A percentile compares a stretch with the other conserved stretches of the same genome.
Conservation (phyloP, 2,113 vertebrate species). For the Malaclemys terrapin region DNA sequence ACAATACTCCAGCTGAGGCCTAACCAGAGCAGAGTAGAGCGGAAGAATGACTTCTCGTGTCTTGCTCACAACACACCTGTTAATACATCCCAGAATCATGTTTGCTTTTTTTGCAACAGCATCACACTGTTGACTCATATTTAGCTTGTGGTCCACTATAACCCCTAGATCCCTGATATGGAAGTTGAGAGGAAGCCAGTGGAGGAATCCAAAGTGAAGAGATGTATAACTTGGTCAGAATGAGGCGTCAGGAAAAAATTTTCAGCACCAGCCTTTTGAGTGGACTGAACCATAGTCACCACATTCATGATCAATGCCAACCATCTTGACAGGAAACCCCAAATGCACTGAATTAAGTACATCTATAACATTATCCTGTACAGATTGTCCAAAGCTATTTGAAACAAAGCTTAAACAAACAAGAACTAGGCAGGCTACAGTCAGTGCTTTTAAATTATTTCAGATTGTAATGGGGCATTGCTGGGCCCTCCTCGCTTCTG, state of each 20-base stretch:
- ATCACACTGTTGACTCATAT: too few species aligned
- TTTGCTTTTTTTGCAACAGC: too few species aligned
- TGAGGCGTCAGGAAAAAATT: rapidly evolving
- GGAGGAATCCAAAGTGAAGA: background rate
- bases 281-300: background rate
- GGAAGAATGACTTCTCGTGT: too few species aligned
- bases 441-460: slow-evolving; percentile 16
- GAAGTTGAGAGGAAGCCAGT: background rate
- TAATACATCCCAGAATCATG: too few species aligned
- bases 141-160: too few species aligned
- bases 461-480: background rate
- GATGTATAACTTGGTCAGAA: rapidly evolving
- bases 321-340: slow-evolving; percentile 64
- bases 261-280: background rate
- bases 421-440: slow-evolving; percentile 34
- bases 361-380: slow-evolving; percentile 47
- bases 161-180: too few species aligned
- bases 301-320: slow-evolving; percentile 42
- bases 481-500: too few species aligned
- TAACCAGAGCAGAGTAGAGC: too few species aligned
- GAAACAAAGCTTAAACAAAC: slow-evolving; percentile 50
- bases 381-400: background rate
- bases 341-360: slow-evolving; percentile 60
- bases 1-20: too few species aligned
- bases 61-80: too few species aligned